These are phyloP conservation scores for Drosophila lacicola DNA, from an alignment of 2,888 invertebrate species.

Conservation along the genomic window DNA sequence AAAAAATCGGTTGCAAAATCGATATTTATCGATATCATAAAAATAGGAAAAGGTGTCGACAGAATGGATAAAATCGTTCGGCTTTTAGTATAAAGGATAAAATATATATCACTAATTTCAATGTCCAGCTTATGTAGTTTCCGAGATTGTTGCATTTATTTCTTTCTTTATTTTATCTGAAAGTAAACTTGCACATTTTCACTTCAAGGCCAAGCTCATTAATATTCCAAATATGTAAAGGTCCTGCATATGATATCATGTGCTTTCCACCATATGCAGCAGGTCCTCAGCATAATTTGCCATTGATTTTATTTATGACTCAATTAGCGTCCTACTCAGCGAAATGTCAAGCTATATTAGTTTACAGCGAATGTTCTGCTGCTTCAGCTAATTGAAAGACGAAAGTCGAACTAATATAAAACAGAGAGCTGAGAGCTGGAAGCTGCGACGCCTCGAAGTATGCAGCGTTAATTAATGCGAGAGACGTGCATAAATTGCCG, in stretches of 20 bases:
- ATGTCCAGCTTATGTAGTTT: no score
- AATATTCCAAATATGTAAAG: not conserved
- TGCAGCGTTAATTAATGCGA: conserved; percentile 76
- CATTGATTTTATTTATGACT: conserved; percentile 70
- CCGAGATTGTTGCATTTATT: no score
- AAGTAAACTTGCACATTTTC: not conserved
- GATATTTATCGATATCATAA: no score
- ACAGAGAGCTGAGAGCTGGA: conserved; percentile 4
- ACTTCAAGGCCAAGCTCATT: not conserved
- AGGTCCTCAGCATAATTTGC: conserved; percentile 15
- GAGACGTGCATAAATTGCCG: conserved; percentile 74
- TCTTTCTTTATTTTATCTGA: not conserved
- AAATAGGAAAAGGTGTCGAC: no score
- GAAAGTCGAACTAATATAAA: conserved; percentile 48
- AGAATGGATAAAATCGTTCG: no score
- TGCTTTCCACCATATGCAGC: conserved; percentile 1
- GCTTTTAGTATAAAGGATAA: no score
- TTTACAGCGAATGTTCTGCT: conserved; percentile 47
- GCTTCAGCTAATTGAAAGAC: conserved; percentile 57
- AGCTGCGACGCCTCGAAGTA: conserved; percentile 35
- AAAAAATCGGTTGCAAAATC: no score
- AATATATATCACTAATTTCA: no score
- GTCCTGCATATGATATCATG: not conserved
- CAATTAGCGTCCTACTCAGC: conserved; percentile 52
- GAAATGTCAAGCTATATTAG: conserved; percentile 53